Evolutionary conservation across 37 sponge, comb jelly and placozoan species (phyloP), one percentile per base, ranked within the genome.

Genomic region (Bolinopsis microptera): DNA sequence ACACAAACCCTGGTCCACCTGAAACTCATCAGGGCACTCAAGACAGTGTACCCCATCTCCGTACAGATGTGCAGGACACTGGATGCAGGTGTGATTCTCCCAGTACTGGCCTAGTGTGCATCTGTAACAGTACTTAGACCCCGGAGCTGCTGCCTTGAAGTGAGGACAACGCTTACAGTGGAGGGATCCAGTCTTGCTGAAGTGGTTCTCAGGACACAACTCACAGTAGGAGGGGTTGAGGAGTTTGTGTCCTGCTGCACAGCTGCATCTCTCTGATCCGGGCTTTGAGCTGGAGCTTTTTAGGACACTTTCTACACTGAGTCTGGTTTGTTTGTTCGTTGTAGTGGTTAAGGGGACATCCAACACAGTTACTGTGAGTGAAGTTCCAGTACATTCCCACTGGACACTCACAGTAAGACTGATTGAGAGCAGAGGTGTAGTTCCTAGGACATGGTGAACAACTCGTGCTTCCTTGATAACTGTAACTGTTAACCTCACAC

Each of bases 51-150:
- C 74, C 21, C 74, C 74, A 26, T 70, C 74, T n/a, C 74, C 74
- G 21, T 28, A 70, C 25, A 70, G 74, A 70, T 70, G 74, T 70
- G 1, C 74, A 8, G 74, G 74, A 70, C 74, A 70, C 30, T 22
- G 74, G 3, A 28, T 70, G 21, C 74, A 70, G 2, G 74, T 28
- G 74, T 70, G 25, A 26, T 70, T 70, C 25, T 70, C 74, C 74
- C 74, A 70, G 74, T 70, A 26, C 74, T 70, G 74, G 3, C 74
- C 74, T 9, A 70, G 74, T 2, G 74, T 70, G 26, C 74, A 70
- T 9, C 28, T 2, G 74, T 70, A 70, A n/a, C 74, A 70, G 74
- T 22, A n/a, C 2, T 70, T 2, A 24, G 74, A 70, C 1, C 28
- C 74, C 3, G 74, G 74, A 70, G 74, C 74, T 26, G 74, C 25